These are phyloP conservation scores for Oncorhynchus mykiss DNA, from an alignment of 2,113 vertebrate genomes.

Conservation along the genomic window DNA sequence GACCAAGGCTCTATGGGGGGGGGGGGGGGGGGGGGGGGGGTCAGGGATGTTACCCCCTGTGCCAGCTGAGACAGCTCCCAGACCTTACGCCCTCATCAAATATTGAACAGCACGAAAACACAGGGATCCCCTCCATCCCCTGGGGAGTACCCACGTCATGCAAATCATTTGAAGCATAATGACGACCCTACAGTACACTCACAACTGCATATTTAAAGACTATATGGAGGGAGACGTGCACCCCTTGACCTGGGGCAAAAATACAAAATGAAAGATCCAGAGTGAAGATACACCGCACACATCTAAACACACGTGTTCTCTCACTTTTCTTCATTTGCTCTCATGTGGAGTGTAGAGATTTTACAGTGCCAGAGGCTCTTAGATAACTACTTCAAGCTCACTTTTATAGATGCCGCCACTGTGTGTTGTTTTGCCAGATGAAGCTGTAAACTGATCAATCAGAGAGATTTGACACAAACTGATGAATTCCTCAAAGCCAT, in stretches of 20 bases:
- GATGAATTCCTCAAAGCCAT: neutral
- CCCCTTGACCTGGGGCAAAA: neutral
- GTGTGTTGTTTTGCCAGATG: slow-evolving; percentile 5
- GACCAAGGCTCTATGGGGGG: slow-evolving; percentile 18
- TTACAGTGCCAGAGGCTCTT: neutral
- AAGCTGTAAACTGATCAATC: neutral
- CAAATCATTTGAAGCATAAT: neutral
- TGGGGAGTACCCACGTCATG: too few species aligned
- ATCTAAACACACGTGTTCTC: too few species aligned
- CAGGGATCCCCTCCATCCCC: neutral
- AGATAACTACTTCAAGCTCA: neutral
- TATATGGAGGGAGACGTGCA: neutral
- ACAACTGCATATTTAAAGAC: neutral
- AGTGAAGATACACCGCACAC: neutral
- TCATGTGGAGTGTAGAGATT: too few species aligned
- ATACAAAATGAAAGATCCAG: neutral
- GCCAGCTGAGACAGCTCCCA: slow-evolving; percentile 25
- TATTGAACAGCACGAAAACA: slow-evolving; percentile 31
- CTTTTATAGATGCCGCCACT: neutral
- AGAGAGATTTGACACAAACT: neutral
- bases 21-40: neutral
- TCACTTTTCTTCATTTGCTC: neutral
- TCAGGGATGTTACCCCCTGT: neutral
- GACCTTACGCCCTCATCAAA: slow-evolving; percentile 30
- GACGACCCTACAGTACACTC: neutral